Base-by-base conservation (phyloP, 1,140 invertebrate species). In the Trachymyrmex septentrionalis region DNA sequence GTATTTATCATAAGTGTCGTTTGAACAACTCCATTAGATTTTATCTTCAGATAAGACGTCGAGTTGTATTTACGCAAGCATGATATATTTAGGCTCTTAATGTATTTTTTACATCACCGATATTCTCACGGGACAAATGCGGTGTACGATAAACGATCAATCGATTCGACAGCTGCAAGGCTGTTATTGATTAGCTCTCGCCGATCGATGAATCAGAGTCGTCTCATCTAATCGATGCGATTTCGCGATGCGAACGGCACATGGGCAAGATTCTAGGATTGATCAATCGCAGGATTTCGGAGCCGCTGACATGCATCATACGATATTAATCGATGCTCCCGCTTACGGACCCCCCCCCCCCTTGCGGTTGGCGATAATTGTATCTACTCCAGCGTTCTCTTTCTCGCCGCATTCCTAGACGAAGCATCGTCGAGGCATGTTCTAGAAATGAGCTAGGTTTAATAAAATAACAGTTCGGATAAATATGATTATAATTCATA, bases 271-370 rank as follows among this genome's bases (percentile, higher is more conserved):
- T 61, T 12, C 53, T 44, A 71, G 64, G 63, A 71, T 57, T 50
- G 55, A 84, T 84, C 71, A 75, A 63, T 57, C 67, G 24, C 19
- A 38, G 59, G 80, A 84, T 84, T 84, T 84, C 80, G 77, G 77
- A 44, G 30, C 21, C 59, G 64, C 30, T 57, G 38, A 50, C 19
- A 27, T 48, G 30, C 48, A 69, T 27, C 30, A 34, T n/a, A n/a
- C 34, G 66, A 75, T 61, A 84, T 61, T 75, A 61, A 84, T 84
- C 71, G 69, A 50, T 24, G 34, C 30, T 57, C 53, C 34, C 34
- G 50, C 78, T 71, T 71, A 14, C 10, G n/a, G 69, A 84, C 69
- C 27, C n/a, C n/a, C n/a, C n/a, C n/a, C n/a, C n/a, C n/a, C 80
- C 69, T 38, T 27, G 80, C 44, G 24, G 69, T 9, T 63, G 24